Base-by-base conservation (phyloP, 2,797 vertebrate genomes). In the Ptychadena robeensis region DNA sequence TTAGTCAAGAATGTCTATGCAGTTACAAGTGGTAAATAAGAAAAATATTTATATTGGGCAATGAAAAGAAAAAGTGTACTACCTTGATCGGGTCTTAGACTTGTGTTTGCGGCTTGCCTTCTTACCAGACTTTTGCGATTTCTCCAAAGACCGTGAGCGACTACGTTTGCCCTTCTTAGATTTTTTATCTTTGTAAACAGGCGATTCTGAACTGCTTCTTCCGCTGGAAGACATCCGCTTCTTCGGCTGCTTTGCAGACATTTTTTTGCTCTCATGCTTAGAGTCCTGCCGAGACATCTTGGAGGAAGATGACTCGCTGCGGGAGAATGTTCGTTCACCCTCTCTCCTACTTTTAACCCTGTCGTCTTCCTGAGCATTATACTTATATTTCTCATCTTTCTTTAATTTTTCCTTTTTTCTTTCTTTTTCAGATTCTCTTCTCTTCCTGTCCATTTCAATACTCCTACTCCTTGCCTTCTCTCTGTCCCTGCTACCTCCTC, bases 91-190 rank as follows among this genome's bases (percentile, higher is more conserved):
- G 90, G 98, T 99, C 95, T 99, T 99, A 99, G 97, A 99, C 98
- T 99, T 99, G 97, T 98, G 97, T 99, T 99, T 98, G 97, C 97
- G 97, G 97, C 97, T 99, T 98, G 97, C 97, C 97, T 99, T 99
- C 97, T 99, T 99, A 99, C 98, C 98, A 99, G 98, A 99, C 98
- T 97, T 99, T 97, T 98, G 97, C 94, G 96, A 96, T 96, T 97
- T 98, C 95, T 99, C 97, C 97, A 94, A 86, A 89, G 97, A 99
- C 91, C 95, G 92, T 91, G 98, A 99, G 70, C 97, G 97, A 95
- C 97, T 98, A 95, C 96, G 96, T 94, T 99, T 99, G 82, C 94
- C 95, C 96, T 98, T 99, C 93, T 98, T 99, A 86, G 96, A 94
- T 92, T 99, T 99, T 91, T 97, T 99, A 91, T 97, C 97, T 92